A percentile compares a stretch with the other conserved stretches of the same genome.
These are phyloP conservation scores for Muscina levida DNA, from an alignment of 2,888 invertebrate species.

Conservation along the genomic window DNA sequence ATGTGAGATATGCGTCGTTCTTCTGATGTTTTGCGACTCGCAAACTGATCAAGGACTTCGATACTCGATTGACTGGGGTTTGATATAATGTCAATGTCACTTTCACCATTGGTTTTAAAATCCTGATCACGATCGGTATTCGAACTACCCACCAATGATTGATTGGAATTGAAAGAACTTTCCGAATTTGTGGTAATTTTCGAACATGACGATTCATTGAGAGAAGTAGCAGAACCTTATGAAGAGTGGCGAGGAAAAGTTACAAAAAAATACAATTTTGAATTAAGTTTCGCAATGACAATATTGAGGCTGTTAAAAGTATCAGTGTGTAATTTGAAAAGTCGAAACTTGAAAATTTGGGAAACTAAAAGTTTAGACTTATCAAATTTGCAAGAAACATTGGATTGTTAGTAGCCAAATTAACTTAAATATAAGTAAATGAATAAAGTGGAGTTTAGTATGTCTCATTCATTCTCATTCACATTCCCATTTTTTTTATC, in stretches of 20 bases:
- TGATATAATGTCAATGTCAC: constrained; percentile 86
- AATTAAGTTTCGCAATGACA: background rate
- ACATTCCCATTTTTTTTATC: constrained; percentile 20
- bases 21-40: constrained; percentile 80
- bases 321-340: background rate
- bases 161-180: constrained; percentile 79
- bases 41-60: constrained; percentile 82
- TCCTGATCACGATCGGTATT: constrained; percentile 76
- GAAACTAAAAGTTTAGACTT: constrained; percentile 9
- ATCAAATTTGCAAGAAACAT: constrained; percentile 55
- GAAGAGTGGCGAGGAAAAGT: constrained; percentile 32
- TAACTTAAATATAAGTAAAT: constrained; percentile 20
- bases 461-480: too few relatives aligned
- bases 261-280: constrained; percentile 3
- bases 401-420: constrained; percentile 57
- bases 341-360: too few relatives aligned
- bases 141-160: constrained; percentile 79
- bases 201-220: constrained; percentile 79
- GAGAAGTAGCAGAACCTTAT: constrained; percentile 79
- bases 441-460: constrained; percentile 20
- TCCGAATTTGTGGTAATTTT: constrained; percentile 77
- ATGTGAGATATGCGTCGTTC: constrained; percentile 80
- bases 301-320: background rate
- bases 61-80: constrained; percentile 87
- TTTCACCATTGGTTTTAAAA: constrained; percentile 80